A percentile compares a stretch with the other conserved stretches of the same genome.
Conservation (phyloP, 2,113 vertebrate species). For the Ceyx margarethae region DNA sequence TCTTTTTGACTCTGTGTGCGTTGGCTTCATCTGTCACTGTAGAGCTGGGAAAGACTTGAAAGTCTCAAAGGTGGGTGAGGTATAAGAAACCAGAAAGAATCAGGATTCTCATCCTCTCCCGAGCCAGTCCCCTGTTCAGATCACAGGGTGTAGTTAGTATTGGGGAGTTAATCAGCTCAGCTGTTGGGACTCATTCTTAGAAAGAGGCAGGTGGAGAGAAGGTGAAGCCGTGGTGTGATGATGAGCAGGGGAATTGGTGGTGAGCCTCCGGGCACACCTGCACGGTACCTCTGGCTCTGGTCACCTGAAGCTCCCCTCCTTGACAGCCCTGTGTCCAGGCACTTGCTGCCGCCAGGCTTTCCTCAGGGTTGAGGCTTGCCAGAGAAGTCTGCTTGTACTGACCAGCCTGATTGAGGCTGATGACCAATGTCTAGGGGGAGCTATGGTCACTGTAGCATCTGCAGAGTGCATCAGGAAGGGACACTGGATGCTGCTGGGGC, state of each 20-base stretch:
- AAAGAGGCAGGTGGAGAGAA: background rate
- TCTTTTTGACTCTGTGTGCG: background rate
- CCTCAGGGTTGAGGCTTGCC: background rate
- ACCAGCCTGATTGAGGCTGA: background rate
- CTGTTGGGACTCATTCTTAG: background rate
- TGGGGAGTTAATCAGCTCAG: background rate
- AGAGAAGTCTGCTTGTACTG: background rate
- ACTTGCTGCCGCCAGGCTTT: background rate
- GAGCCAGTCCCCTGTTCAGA: background rate
- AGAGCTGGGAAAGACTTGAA: background rate
- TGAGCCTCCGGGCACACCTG: accelerated
- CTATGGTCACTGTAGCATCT: background rate
- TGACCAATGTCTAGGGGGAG: conserved; percentile 24
- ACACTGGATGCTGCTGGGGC: background rate
- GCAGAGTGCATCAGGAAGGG: background rate
- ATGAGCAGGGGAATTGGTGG: background rate
- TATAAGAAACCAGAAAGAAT: background rate
- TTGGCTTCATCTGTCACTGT: background rate
- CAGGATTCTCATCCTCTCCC: background rate
- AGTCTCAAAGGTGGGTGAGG: background rate
- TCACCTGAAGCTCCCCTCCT: background rate
- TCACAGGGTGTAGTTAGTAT: background rate
- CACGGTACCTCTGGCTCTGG: accelerated
- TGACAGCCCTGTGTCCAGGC: accelerated
- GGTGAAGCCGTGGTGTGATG: accelerated